Base-by-base conservation (phyloP, 2,888 invertebrate genomes). In the Argynnis bischoffii region DNA sequence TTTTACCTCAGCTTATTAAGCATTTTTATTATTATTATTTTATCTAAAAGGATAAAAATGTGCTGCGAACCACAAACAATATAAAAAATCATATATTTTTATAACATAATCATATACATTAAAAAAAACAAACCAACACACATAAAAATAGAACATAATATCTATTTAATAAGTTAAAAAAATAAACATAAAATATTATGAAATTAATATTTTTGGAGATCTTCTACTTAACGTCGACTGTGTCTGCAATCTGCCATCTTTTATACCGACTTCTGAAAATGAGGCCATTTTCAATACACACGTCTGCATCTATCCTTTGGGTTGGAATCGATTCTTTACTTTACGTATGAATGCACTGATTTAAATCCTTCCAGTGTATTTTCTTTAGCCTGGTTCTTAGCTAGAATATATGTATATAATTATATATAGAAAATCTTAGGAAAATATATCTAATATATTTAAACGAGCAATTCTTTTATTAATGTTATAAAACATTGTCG, bases 221-320 rank as follows among this genome's bases (percentile, higher is more conserved):
- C 63, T 55, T 66, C 63, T 76, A 87, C 87, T 89, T 89, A 88
- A 89, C 63, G 26, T 41, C 69, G 82, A 88, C 77, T 83, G 82
- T 71, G 83, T 83, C 81, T 88, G 87, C 89, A 89, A 89, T 88
- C 89, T 86, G 87, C 87, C 87, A 84, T 85, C 88, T 85, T 79
- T 85, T 85, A 86, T 88, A 89, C 85, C 84, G 86, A 86, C 85
- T 82, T 84, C 76, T 84, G 84, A 88, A 87, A 86, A 85, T 73
- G 75, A 74, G 72, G 66, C 69, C 61, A 68, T 68, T 71, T 72
- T 73, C 72, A 74, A 75, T 73, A 74, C 72, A 84, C 85, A 78
- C 74, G 77, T 77, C 77, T 77, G 80, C 79, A 81, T 81, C 82
- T 83, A 79, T 80, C 81, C 84, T 70, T 65, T 64, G 50, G 61